Conservation (phyloP, 2,113 vertebrate genomes). For the Otis tarda region DNA sequence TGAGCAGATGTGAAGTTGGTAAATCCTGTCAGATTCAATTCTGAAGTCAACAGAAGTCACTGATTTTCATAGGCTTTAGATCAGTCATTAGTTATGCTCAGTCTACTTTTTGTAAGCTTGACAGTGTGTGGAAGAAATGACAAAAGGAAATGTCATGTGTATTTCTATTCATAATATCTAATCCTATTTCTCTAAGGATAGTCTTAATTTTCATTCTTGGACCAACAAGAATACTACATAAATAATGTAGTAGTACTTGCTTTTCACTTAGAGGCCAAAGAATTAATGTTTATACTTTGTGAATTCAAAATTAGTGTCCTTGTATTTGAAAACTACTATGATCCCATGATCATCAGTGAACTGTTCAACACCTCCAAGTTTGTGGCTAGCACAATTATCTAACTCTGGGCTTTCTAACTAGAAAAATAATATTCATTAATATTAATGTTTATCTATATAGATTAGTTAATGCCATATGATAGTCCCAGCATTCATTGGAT, state of each 20-base stretch:
- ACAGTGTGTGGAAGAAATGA: not conserved
- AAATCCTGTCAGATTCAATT: constrained; percentile 1
- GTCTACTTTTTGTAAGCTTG: not conserved
- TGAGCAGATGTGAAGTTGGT: constrained; percentile 2
- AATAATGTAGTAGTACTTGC: not conserved
- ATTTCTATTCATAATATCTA: not conserved
- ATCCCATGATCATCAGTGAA: not conserved
- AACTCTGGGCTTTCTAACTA: not conserved
- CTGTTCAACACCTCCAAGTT: not conserved
- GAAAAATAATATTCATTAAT: not conserved
- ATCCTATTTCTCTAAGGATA: not conserved
- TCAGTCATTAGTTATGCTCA: not conserved
- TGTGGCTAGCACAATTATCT: not conserved
- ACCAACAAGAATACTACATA: not conserved
- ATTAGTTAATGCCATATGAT: not conserved
- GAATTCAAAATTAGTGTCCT: not conserved
- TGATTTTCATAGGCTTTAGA: not conserved
- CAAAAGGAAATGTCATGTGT: not conserved
- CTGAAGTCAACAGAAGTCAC: not conserved
- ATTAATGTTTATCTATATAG: too few species aligned
- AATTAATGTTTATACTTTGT: not conserved
- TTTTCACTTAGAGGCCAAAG: not conserved
- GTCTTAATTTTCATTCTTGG: not conserved
- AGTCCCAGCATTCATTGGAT: not conserved
- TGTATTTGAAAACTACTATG: not conserved